phyloP scores from a whole-genome alignment of 2,888 invertebrate genomes.

The Abrostola tripartita region DNA sequence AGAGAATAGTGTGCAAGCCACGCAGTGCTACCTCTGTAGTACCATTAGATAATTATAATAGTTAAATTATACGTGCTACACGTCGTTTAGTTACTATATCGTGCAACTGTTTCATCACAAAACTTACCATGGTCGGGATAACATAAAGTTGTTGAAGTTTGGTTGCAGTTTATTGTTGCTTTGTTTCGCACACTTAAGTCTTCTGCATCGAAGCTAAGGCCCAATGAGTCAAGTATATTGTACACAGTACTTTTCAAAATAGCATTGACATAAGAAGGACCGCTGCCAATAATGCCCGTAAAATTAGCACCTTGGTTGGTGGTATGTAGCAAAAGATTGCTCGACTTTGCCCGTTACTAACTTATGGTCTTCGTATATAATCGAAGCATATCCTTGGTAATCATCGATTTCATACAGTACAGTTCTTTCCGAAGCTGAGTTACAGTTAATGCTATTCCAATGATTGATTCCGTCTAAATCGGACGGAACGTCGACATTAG shows the following conservation, averaged over 20 bases:
- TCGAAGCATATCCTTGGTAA: conserved; percentile 67
- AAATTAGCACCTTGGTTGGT: conserved; percentile 72
- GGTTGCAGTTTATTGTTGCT: conserved; percentile 64
- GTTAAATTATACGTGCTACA: too few species aligned
- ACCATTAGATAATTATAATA: too few species aligned
- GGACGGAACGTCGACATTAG: conserved; percentile 65
- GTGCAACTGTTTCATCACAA: background rate
- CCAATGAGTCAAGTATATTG: conserved; percentile 61
- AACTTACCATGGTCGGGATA: conserved; percentile 70
- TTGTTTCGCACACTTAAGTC: conserved; percentile 61
- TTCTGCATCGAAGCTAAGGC: conserved; percentile 58
- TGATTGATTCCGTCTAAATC: conserved; percentile 76
- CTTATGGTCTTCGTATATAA: conserved; percentile 74
- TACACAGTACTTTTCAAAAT: conserved; percentile 67
- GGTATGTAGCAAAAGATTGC: conserved; percentile 61
- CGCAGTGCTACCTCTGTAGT: too few species aligned
- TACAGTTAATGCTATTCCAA: conserved; percentile 74
- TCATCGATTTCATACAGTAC: conserved; percentile 78
- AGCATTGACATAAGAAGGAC: conserved; percentile 67
- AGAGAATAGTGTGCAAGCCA: too few species aligned
- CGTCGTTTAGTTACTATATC: background rate
- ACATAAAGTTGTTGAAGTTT: conserved; percentile 57
- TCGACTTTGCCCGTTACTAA: conserved; percentile 69
- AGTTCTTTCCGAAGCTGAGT: conserved; percentile 66
- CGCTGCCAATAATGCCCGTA: conserved; percentile 66